Evolutionary conservation across 2,888 invertebrate genomes (phyloP).

Genomic region (Lampropteryx suffumata): DNA sequence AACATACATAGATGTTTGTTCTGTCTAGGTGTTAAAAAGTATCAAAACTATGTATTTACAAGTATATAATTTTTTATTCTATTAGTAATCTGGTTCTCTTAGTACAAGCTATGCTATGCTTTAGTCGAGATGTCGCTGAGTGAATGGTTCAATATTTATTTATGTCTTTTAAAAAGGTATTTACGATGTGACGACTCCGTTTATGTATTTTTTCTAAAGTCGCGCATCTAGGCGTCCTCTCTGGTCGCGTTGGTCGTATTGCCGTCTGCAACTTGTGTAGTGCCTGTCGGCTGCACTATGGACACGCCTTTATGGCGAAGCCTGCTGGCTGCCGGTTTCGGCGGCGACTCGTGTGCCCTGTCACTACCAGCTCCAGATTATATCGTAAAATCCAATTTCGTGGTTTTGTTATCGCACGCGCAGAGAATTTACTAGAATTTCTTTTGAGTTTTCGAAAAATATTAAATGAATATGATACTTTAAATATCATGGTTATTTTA

Average conservation of each 20-base stretch:
- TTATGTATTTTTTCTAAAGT: too few species aligned
- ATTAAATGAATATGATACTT: constrained; percentile 20
- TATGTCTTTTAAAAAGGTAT: too few species aligned
- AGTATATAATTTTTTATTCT: too few species aligned
- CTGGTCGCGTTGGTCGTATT: not conserved
- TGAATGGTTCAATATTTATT: too few species aligned
- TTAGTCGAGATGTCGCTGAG: too few species aligned
- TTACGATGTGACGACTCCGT: too few species aligned
- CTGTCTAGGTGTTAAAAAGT: too few species aligned
- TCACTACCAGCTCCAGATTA: constrained; percentile 73
- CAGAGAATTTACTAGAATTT: constrained; percentile 71
- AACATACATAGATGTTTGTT: too few species aligned
- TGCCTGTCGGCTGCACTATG: not conserved
- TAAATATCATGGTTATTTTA: constrained; percentile 2
- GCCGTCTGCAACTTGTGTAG: not conserved
- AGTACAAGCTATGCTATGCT: too few species aligned
- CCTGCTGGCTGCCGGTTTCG: constrained; percentile 11
- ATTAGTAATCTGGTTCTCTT: too few species aligned
- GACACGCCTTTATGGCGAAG: constrained; percentile 5
- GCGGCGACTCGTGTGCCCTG: constrained; percentile 54
- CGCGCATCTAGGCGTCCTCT: too few species aligned
- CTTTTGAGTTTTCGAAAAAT: constrained; percentile 37
- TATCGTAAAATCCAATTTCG: constrained; percentile 82
- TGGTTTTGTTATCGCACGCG: constrained; percentile 76
- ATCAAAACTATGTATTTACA: too few species aligned